Evolutionary conservation across 2,113 vertebrate genomes (phyloP).

Genomic region (Notarius lentiginosus): DNA sequence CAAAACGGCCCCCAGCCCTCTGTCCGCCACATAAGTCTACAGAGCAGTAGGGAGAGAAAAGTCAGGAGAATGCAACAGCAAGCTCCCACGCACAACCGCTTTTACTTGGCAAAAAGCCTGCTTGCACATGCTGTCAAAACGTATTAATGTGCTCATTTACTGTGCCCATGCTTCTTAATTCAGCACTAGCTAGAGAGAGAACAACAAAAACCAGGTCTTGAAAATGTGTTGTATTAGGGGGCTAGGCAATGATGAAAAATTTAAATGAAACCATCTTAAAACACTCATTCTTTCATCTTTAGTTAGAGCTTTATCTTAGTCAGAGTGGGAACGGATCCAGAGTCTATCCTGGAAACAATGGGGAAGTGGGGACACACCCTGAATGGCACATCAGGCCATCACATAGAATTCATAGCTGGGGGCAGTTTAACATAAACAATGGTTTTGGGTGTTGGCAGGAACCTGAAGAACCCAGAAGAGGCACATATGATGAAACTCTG

Average conservation of each 20-base stretch:
- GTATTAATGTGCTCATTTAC: neutral
- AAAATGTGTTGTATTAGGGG: neutral
- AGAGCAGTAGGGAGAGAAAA: too few relatives aligned
- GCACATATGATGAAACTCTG: neutral
- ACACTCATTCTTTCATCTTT: neutral
- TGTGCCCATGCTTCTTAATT: neutral
- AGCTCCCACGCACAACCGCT: too few relatives aligned
- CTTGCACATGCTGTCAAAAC: neutral
- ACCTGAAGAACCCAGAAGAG: neutral
- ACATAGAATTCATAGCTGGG: neutral
- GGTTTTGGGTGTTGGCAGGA: neutral
- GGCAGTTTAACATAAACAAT: neutral
- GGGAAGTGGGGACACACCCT: too few relatives aligned
- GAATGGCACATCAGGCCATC: neutral
- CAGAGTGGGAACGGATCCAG: neutral
- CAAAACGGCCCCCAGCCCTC: too few relatives aligned
- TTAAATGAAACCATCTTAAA: neutral
- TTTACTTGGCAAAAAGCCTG: too few relatives aligned
- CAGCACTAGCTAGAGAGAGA: neutral
- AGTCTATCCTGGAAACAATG: neutral
- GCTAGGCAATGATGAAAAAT: neutral
- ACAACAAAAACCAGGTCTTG: neutral
- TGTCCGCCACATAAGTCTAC: too few relatives aligned
- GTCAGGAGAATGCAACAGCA: too few relatives aligned
- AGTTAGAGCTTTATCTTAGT: neutral